Base-by-base conservation (phyloP, 2,888 invertebrate genomes). In the Eupithecia tripunctaria region DNA sequence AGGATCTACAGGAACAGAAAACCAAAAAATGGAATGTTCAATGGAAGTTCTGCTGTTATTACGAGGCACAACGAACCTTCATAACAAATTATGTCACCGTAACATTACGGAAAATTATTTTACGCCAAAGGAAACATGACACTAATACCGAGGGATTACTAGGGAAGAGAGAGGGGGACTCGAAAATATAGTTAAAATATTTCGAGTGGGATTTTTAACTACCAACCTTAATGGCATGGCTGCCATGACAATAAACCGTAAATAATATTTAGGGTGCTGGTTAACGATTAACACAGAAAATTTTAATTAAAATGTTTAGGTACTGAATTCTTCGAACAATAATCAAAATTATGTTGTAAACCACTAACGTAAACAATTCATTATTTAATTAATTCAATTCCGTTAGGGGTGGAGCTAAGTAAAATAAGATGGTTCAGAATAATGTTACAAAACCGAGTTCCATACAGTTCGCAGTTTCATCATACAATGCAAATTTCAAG, bases 241-340 rank as follows among this genome's bases (percentile, higher is more conserved):
- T 73, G 73, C 82, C 82, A 81, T 85, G 84, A 86, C 86, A 84
- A 79, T 81, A 78, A 76, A 79, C 79, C 76, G 78, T 82, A 78
- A 83, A 81, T 82, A 79, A 79, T 79, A 82, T 81, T n/a, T 77
- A 80, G 74, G 78, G 79, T 72, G 81, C 73, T 67, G 69, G 67
- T 70, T 70, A 70, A 70, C 68, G 66, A 68, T 60, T 68, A 62
- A 71, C 69, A 71, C 71, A 74, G 43, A 74, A 74, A 38, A 69
- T 68, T 66, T 69, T 69, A 63, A 71, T 65, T 71, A 71, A 32
- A 65, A 64, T 51, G 15, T 32, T 62, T 62, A 36, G 1, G 7
- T 32, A 62, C 29, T n/a, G 7, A 29, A 6, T 32, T 32, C 32
- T 32, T 62, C 21, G n/a, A 63, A 32, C 10, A 12, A 12, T 21